Evolutionary conservation across 2,113 vertebrate genomes (phyloP), one percentile per base, ranked within the genome.

Genomic region (Rattus rattus): DNA sequence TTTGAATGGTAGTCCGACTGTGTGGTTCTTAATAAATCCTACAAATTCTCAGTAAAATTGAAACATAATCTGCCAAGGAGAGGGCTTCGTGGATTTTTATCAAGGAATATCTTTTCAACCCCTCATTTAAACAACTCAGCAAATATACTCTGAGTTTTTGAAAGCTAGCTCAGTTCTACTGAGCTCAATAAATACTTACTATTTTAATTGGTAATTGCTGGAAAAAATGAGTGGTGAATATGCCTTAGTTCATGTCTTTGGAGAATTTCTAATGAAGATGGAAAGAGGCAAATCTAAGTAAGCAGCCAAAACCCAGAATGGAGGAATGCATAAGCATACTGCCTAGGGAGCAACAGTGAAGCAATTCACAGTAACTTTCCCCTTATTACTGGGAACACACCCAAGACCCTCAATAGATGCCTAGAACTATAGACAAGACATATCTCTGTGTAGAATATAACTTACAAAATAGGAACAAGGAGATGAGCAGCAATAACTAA

Each of bases 151-250:
- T 76, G 72, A 91, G 16, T 9, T 81, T 70, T 24, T 84, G 49
- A 94, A 36, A 20, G 20, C 17, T 76, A 72, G 63, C 49, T 79
- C 19, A 81, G 36, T 84, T 94, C 49, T 33, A 30, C 2, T 69
- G 77, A 96, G 39, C 26, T 96, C 33, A 94, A 43, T 52, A 90
- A 96, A 73, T 39, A 52, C 86, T 95, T 92, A 6, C 14, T 77
- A 69, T 28, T n/a, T 65, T 30, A 92, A 72, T 65, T 77, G 61
- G 8, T 79, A 54, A 13, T 24, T 22, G 54, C 9, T 70, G 8
- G 30, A 63, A 56, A 69, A 73, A 52, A 70, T 16, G 56, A 36
- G 10, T 92, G 80, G 87, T 81, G 28, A 87, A 85, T 75, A 19
- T 72, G 3, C 10, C 47, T 93, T 86, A 90, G 33, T 87, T 56